Base-by-base conservation (phyloP, 2,888 invertebrate species). In the Philaethria dido region DNA sequence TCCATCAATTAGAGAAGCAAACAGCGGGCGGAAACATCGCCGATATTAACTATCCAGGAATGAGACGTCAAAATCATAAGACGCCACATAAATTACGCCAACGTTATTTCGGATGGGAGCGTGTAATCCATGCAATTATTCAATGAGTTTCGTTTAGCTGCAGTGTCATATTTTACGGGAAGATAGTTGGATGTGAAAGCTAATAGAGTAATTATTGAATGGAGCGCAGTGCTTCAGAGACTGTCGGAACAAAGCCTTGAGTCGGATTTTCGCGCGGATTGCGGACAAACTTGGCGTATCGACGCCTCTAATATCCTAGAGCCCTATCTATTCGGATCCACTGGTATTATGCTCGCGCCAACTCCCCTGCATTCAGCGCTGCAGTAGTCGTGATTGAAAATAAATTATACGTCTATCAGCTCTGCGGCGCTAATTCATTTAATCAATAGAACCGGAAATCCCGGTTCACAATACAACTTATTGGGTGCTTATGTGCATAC, bases 41-140 rank as follows among this genome's bases (percentile, higher is more conserved):
- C 66, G 76, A 78, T 77, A 79, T 79, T 77, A 80, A 77, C 79
- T 74, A 77, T 76, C 73, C 78, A 74, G 76, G 79, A 84, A 84
- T 84, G 83, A 85, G 78, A 85, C 82, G 86, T 87, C 87, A 84
- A 79, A 88, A 86, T 88, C 86, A 87, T 87, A 88, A 89, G 86
- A 87, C 82, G 77, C 71, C 73, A 74, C 81, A 87, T 89, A 83
- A 86, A 89, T 89, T 81, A 68, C 72, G 64, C 70, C 79, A 77
- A 79, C 79, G 73, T 80, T 83, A 85, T 85, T 86, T 84, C 68
- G 68, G 66, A 76, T 70, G 74, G 79, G 84, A 83, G 81, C 83
- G 83, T 81, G 80, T 88, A 88, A 89, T 88, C 85, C 83, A 75
- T 70, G 78, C 86, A 83, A 89, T 88, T 84, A 87, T 77, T 88